Base-by-base conservation (phyloP, 2,797 vertebrate species). In the Alfaro cultratus region DNA sequence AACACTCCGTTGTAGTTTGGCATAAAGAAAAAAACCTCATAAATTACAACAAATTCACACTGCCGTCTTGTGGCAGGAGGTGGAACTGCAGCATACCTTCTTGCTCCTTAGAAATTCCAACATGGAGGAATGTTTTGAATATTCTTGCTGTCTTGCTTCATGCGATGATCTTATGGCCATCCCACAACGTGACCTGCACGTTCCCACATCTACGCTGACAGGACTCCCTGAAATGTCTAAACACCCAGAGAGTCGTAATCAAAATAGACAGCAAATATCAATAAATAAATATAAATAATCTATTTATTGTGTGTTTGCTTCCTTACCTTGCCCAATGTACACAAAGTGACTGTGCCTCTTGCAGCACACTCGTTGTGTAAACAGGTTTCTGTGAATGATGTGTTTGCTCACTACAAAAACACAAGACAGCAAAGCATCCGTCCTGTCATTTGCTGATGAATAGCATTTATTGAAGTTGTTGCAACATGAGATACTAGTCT, bases 221-320 rank as follows among this genome's bases (percentile, higher is more conserved):
- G 95, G 94, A 78, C 93, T 95, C 57, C 96, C 96, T 15, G 95
- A 95, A 74, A 96, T 92, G 26, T 96, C 97, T 97, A 90, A 34
- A 23, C 2, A 7, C 41, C 67, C 16, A 55, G 0, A 75, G n/a
- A 81, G 21, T 41, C 0, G 7, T 9, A 46, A 31, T 1, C 16
- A 55, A 74, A 46, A 75, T 36, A 29, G 41, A 53, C 41, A 0
- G 41, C 12, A 23, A 5, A 4, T 0, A 0, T 23, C 1, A n/a
- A 13, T 55, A 10, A 43, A 26, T 7, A 68, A 43, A 45, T 1
- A 68, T 21, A 51, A 51, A 51, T 41, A 8, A 15, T 62, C 36
- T 26, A 12, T 3, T 41, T 68, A 39, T 41, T 39, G 18, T 1
- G 23, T 68, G 64, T 67, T 26, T 3, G 9, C 64, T 13, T 26